phyloP scores from a whole-genome alignment of 2,113 vertebrate genomes.

The Baryphthengus martii region DNA sequence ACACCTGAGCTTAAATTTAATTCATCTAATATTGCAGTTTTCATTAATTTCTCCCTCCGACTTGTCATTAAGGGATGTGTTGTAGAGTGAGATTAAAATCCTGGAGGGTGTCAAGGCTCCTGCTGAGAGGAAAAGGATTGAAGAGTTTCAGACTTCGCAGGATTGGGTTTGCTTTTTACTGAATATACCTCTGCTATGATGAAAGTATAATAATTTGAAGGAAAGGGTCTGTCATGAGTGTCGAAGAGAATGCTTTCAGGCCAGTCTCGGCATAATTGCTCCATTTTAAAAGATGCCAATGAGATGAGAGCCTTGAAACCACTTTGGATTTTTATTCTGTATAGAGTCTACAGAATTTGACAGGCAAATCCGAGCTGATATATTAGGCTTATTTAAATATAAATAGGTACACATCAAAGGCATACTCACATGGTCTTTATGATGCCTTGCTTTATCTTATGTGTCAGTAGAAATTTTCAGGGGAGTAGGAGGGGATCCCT shows the following conservation, averaged over 20 bases:
- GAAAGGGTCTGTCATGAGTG: not conserved
- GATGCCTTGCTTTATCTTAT: not conserved
- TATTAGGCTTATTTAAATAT: not conserved
- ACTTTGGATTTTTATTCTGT: not conserved
- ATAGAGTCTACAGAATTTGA: not conserved
- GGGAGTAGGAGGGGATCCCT: not conserved
- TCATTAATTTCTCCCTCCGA: not conserved
- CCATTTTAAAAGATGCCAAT: not conserved
- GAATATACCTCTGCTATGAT: not conserved
- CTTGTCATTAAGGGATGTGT: not conserved
- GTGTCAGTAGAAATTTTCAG: not conserved
- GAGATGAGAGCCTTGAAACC: not conserved
- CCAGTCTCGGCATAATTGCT: not conserved
- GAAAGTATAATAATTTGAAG: not conserved
- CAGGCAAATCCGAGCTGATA: not conserved
- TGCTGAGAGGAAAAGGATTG: not conserved
- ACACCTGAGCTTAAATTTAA: not conserved
- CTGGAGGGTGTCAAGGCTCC: not conserved
- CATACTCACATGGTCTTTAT: not conserved
- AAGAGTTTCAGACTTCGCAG: not conserved
- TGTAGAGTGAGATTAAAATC: not conserved
- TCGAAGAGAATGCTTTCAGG: not conserved
- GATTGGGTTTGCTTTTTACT: not conserved
- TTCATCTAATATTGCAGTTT: not conserved
- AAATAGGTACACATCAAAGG: not conserved